Base-by-base conservation (phyloP, 2,113 vertebrate genomes). In the Cottus gobio region DNA sequence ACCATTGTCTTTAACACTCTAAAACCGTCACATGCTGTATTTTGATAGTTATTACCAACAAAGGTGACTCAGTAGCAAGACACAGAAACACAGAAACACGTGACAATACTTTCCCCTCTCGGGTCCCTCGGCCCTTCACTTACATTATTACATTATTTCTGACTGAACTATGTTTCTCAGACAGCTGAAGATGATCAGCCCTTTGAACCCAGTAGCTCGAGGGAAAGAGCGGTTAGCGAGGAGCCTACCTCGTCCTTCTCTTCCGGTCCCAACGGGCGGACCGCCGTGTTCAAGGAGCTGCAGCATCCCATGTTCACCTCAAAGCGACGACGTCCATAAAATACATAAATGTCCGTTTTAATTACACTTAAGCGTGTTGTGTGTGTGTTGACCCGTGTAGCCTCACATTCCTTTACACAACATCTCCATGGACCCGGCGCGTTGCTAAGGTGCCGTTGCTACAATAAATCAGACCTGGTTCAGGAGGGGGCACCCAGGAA, bases 381-480 rank as follows among this genome's bases (percentile, higher is more conserved):
- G 26, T 24, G 5, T 44, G n/a, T 44, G 34, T 36, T 24, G 46
- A 71, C n/a, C 64, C 48, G 34, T 22, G 77, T 70, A 4, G 20
- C 62, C 34, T 62, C 39, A 56, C 92, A 94, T 95, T 93, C 94
- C 90, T 89, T 68, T 73, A 92, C 85, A 83, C 71, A 20, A 86
- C 64, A 2, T 92, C 81, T 90, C 83, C 90, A 90, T 66, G 89
- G 91, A 79, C 81, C 62, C 89, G 15, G 22, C 2, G 64, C 72
- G 95, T 95, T 85, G 90, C 92, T 89, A 95, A 16, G 30, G 91
- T 77, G 18, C 85, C 85, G 95, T 95, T 95, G 94, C 95, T 91
- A 95, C 94, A 94, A 95, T 93, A 93, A 93, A 94, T 90, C 76
- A 92, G 90, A 93, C 91, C 92, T 66, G 83, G 70, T 85, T 78